Conservation (phyloP, 2,113 vertebrate species). For the Poeciliopsis occidentalis region DNA sequence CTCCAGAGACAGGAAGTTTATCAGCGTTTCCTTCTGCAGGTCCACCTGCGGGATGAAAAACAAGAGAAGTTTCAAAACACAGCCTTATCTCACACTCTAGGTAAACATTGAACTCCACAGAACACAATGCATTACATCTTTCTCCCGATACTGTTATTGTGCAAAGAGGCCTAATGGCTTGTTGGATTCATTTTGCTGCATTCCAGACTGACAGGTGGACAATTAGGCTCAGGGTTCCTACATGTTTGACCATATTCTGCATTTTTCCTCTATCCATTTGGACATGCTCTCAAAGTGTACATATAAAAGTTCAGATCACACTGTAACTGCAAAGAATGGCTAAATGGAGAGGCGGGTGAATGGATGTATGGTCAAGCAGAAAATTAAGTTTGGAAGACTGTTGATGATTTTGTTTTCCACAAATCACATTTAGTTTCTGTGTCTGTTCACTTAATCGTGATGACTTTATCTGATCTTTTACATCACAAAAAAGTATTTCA, state of each 20-base stretch:
- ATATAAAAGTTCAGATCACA: neutral
- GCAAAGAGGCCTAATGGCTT: conserved; percentile 22
- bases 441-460: too few species aligned
- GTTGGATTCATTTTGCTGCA: conserved; percentile 21
- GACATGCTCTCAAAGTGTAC: neutral
- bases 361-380: too few species aligned
- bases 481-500: too few species aligned
- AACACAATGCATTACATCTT: conserved; percentile 1
- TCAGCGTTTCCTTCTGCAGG: conserved; percentile 91
- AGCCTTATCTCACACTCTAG: conserved; percentile 28
- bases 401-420: too few species aligned
- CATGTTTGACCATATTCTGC: neutral
- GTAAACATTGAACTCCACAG: neutral
- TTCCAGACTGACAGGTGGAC: conserved; percentile 12
- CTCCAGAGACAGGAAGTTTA: conserved; percentile 93
- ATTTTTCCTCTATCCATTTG: neutral
- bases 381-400: too few species aligned
- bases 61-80: conserved; percentile 31
- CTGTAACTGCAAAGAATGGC: too few species aligned
- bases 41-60: conserved; percentile 85
- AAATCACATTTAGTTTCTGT: too few species aligned
- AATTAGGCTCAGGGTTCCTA: neutral
- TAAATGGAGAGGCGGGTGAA: neutral
- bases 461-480: too few species aligned
- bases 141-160: neutral